phyloP scores from a whole-genome alignment of 2,888 invertebrate species.

The Diabrotica balteata region DNA sequence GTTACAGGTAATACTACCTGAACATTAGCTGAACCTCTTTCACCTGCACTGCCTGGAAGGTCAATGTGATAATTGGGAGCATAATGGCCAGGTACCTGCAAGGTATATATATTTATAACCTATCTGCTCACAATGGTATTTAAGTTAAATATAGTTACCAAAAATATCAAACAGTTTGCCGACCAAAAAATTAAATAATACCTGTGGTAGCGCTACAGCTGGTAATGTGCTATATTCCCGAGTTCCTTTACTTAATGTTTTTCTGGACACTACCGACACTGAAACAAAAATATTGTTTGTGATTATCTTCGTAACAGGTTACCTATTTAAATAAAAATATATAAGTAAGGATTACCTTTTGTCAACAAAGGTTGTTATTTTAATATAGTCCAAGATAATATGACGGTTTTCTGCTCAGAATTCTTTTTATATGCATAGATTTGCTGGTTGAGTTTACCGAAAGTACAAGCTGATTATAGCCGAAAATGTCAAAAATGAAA shows the following conservation, averaged over 20 bases:
- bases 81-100: conserved; percentile 86
- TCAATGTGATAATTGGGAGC: conserved; percentile 92
- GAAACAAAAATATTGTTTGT: conserved; percentile 31
- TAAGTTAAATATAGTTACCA: background rate
- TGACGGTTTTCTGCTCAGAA: too few relatives aligned
- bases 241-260: conserved; percentile 73
- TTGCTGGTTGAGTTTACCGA: too few relatives aligned
- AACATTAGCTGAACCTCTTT: conserved; percentile 74
- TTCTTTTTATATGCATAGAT: too few relatives aligned
- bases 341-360: too few relatives aligned
- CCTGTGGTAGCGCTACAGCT: conserved; percentile 92
- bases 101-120: too few relatives aligned
- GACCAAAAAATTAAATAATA: conserved; percentile 1
- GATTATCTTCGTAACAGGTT: too few relatives aligned
- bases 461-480: too few relatives aligned
- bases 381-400: too few relatives aligned
- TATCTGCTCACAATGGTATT: background rate
- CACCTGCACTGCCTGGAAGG: conserved; percentile 67
- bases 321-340: too few relatives aligned
- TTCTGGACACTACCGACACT: conserved; percentile 52
- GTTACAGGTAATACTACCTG: conserved; percentile 84
- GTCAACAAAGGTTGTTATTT: too few relatives aligned
- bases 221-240: conserved; percentile 95
- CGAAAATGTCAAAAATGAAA: too few relatives aligned
- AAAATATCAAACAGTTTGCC: background rate